Percentiles rank a stretch among this genome's conserved stretches.
Evolutionary conservation across 2,888 invertebrate genomes (phyloP).

Genomic region (Microdon myrmicae): DNA sequence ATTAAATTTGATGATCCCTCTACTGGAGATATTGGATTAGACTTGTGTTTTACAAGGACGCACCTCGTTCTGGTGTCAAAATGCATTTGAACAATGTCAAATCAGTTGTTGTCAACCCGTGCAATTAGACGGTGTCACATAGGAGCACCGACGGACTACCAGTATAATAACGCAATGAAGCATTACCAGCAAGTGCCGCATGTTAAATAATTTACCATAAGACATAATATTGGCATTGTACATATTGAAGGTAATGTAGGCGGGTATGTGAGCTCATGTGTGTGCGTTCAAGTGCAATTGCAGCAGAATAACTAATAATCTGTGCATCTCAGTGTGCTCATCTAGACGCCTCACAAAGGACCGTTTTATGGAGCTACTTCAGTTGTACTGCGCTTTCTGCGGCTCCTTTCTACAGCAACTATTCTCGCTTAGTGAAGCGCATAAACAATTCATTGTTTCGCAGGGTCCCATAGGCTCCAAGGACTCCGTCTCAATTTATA

Average conservation of each 20-base stretch:
- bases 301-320: conserved; percentile 40
- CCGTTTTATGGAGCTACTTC: conserved; percentile 19
- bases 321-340: conserved; percentile 11
- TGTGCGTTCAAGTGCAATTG: conserved; percentile 7
- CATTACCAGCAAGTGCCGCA: conserved; percentile 33
- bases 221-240: conserved; percentile 33
- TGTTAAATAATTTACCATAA: conserved; percentile 43
- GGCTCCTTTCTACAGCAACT: conserved; percentile 16
- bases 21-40: too few relatives aligned
- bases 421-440: conserved; percentile 29
- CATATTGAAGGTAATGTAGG: background rate
- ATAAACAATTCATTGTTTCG: conserved; percentile 53
- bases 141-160: too few relatives aligned
- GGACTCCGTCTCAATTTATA: conserved; percentile 42
- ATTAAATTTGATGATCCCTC: too few relatives aligned
- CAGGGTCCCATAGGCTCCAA: conserved; percentile 38
- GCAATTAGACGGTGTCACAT: too few relatives aligned
- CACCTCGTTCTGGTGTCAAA: too few relatives aligned
- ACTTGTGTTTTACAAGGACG: too few relatives aligned
- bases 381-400: conserved; percentile 2
- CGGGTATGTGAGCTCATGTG: background rate
- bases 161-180: conserved; percentile 29
- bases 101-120: too few relatives aligned
- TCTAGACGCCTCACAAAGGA: conserved; percentile 26
- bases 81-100: too few relatives aligned